Conservation (phyloP, 2,888 invertebrate species). For the Augiades crinisus region DNA sequence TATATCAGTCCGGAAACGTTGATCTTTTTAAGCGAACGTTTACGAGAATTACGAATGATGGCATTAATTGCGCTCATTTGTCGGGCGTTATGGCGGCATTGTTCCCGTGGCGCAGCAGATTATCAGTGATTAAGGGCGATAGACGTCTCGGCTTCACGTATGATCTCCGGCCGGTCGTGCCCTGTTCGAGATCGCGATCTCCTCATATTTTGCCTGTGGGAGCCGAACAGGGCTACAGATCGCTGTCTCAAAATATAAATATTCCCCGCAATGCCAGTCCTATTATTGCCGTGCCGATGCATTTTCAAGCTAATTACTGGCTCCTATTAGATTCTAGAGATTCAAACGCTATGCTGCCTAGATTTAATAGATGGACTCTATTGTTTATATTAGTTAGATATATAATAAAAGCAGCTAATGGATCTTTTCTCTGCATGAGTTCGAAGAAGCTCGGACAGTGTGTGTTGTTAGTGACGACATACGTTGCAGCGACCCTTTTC, state of each 20-base stretch:
- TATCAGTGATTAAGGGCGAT: constrained; percentile 64
- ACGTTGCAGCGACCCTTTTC: no score
- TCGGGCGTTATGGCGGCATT: constrained; percentile 58
- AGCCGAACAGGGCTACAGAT: constrained; percentile 38
- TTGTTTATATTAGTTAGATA: no score
- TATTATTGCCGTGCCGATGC: background rate
- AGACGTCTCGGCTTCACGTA: constrained; percentile 58
- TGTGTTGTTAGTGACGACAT: no score
- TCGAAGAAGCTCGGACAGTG: no score
- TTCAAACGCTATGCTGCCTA: background rate
- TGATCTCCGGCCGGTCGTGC: constrained; percentile 62
- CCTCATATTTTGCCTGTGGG: constrained; percentile 59
- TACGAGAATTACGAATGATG: constrained; percentile 33
- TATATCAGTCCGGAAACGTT: background rate
- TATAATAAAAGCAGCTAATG: no score
- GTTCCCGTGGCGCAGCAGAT: constrained; percentile 58
- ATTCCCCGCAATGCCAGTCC: background rate
- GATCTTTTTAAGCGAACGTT: constrained; percentile 11
- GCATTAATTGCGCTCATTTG: constrained; percentile 66
- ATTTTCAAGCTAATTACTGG: constrained; percentile 7
- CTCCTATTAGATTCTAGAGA: background rate
- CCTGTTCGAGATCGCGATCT: constrained; percentile 62
- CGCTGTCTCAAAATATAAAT: constrained; percentile 21
- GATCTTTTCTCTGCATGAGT: no score
- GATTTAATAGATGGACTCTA: no score